These are phyloP conservation scores for Acrossocheilus fasciatus DNA, from an alignment of 2,797 vertebrate genomes.

Conservation along the genomic window DNA sequence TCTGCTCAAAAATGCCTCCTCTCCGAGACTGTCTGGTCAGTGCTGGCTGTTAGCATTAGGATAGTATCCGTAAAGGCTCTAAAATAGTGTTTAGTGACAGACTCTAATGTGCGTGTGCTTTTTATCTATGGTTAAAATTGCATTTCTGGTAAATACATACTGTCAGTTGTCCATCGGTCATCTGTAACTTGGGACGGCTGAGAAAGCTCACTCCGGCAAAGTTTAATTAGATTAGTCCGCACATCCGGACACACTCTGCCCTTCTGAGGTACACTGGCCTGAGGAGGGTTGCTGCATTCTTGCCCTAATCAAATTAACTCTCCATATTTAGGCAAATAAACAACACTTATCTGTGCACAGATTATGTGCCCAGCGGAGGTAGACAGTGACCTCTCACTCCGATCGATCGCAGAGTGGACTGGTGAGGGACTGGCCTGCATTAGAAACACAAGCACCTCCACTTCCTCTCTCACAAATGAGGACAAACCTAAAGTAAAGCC, in stretches of 20 bases:
- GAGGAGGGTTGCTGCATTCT: slow-evolving; percentile 57
- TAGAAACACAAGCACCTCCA: slow-evolving; percentile 42
- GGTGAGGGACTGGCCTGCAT: slow-evolving; percentile 20
- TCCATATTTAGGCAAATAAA: slow-evolving; percentile 63
- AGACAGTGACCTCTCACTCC: slow-evolving; percentile 49
- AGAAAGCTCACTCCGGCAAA: slow-evolving; percentile 62
- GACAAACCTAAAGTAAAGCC: slow-evolving; percentile 8
- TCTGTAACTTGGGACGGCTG: slow-evolving; percentile 60
- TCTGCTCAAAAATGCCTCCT: slow-evolving; percentile 7
- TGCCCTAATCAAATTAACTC: slow-evolving; percentile 61
- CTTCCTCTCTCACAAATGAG: slow-evolving; percentile 13
- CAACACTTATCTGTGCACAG: slow-evolving; percentile 56
- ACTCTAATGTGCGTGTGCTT: background rate
- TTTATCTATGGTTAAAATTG: background rate
- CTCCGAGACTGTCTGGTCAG: background rate
- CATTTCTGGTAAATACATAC: background rate
- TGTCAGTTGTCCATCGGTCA: slow-evolving; percentile 14
- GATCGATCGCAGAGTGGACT: slow-evolving; percentile 27
- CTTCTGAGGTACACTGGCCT: slow-evolving; percentile 54
- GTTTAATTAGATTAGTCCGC: slow-evolving; percentile 78
- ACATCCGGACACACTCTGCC: slow-evolving; percentile 68
- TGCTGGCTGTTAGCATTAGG: background rate
- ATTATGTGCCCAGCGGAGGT: slow-evolving; percentile 51
- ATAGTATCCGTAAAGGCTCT: background rate
- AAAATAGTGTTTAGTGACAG: background rate